Evolutionary conservation across 2,113 vertebrate species (phyloP).

Genomic region (Hiodon alosoides): DNA sequence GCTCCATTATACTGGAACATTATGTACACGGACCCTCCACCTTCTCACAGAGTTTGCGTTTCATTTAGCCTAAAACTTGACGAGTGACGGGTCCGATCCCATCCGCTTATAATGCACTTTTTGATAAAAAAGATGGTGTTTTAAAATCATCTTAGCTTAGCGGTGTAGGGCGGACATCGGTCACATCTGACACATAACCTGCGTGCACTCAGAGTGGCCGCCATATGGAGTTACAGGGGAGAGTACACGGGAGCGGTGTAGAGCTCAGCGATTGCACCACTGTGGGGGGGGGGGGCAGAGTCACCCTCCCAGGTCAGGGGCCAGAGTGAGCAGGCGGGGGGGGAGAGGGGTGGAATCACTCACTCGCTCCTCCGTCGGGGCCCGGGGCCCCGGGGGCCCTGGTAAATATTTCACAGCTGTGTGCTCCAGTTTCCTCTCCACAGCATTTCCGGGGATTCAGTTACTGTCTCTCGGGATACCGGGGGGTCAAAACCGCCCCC

Average conservation of each 20-base stretch:
- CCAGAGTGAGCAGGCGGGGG: conserved; percentile 10
- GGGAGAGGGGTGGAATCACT: conserved; percentile 1
- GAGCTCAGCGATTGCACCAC: too few species aligned
- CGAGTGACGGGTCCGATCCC: too few species aligned
- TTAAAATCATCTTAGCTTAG: too few species aligned
- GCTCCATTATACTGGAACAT: neutral
- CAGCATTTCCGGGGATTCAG: neutral
- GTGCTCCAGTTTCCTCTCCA: conserved; percentile 45
- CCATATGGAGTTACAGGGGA: too few species aligned
- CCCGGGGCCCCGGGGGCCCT: conserved; percentile 23
- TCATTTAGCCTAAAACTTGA: too few species aligned
- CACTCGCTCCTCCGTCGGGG: conserved; percentile 39
- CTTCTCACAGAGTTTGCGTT: neutral
- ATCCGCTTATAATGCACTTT: too few species aligned
- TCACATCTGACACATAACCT: too few species aligned
- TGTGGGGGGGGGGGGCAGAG: too few species aligned
- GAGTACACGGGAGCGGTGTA: too few species aligned
- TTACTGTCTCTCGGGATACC: conserved; percentile 15
- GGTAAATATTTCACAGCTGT: conserved; percentile 55
- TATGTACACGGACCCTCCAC: neutral
- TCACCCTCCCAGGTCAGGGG: conserved; percentile 3
- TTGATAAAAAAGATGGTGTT: too few species aligned
- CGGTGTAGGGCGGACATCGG: too few species aligned
- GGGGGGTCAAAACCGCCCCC: neutral
- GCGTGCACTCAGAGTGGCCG: too few species aligned